A percentile compares a stretch with the other conserved stretches of the same genome.
These are phyloP conservation scores for Istiophorus platypterus DNA, from an alignment of 2,113 vertebrate species.

Conservation along the genomic window DNA sequence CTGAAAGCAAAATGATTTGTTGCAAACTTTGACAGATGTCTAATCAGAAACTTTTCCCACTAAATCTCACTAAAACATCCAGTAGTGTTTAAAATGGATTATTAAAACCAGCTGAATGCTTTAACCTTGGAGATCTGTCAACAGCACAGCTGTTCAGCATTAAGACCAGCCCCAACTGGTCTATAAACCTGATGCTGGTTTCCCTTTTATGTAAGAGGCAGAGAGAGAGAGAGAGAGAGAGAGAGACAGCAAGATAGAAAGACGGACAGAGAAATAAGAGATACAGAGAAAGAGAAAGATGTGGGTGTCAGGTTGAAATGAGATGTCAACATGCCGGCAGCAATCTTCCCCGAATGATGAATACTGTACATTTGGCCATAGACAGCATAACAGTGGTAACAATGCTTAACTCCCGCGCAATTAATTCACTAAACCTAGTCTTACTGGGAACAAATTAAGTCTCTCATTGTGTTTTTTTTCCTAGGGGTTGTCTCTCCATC, in stretches of 20 bases:
- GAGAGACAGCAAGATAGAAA: slow-evolving; percentile 20
- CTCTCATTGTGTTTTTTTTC: slow-evolving; percentile 44
- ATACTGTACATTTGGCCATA: slow-evolving; percentile 59
- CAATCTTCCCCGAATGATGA: slow-evolving; percentile 65
- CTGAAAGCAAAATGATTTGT: slow-evolving; percentile 14
- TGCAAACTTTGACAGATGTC: slow-evolving; percentile 7
- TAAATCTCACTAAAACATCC: not conserved
- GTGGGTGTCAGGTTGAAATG: slow-evolving; percentile 82
- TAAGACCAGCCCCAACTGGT: slow-evolving; percentile 45
- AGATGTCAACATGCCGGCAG: slow-evolving; percentile 80
- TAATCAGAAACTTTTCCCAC: slow-evolving; percentile 18
- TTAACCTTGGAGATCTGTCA: slow-evolving; percentile 43
- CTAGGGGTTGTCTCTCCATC: slow-evolving; percentile 17
- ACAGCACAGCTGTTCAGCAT: slow-evolving; percentile 36
- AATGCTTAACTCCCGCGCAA: slow-evolving; percentile 44
- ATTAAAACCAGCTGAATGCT: slow-evolving; percentile 13
- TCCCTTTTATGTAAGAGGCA: slow-evolving; percentile 78
- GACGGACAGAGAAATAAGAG: slow-evolving; percentile 57
- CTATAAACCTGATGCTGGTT: slow-evolving; percentile 63
- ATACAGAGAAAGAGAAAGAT: slow-evolving; percentile 64
- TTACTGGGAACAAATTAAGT: slow-evolving; percentile 49
- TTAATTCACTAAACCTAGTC: slow-evolving; percentile 56
- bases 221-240: slow-evolving; percentile 20
- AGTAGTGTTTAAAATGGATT: not conserved
- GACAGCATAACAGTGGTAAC: slow-evolving; percentile 27